Conservation (phyloP, 2,888 invertebrate species). For the Frankliniella fusca region DNA sequence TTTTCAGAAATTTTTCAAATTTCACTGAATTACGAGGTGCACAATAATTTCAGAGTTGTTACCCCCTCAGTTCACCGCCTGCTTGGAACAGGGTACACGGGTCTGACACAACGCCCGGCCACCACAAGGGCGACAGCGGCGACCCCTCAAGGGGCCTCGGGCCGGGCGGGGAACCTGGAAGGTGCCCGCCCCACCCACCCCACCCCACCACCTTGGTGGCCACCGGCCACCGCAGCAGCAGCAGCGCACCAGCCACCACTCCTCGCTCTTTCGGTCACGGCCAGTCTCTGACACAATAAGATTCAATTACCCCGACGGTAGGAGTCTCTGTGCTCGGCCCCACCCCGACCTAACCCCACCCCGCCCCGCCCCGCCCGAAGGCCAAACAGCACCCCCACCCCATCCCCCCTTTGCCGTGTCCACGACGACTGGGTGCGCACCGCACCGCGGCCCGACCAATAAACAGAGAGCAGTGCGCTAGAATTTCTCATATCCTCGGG, state of each 20-base stretch:
- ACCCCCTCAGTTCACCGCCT: too few species aligned
- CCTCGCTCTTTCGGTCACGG: conserved; percentile 24
- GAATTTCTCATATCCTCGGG: too few species aligned
- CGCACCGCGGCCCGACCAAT: too few species aligned
- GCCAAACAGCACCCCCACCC: not conserved
- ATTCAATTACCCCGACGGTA: not conserved
- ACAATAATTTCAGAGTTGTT: too few species aligned
- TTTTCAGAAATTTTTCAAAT: too few species aligned
- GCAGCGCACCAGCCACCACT: not conserved
- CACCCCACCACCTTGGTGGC: not conserved
- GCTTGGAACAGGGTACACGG: too few species aligned
- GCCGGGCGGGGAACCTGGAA: not conserved
- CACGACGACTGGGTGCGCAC: too few species aligned
- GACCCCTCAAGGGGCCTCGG: not conserved
- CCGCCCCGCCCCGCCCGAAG: not conserved
- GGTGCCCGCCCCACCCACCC: not conserved
- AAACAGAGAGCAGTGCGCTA: too few species aligned
- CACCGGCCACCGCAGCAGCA: not conserved
- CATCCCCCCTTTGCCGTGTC: too few species aligned
- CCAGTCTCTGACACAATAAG: conserved; percentile 22
- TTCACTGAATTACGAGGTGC: too few species aligned
- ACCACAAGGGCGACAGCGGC: not conserved
- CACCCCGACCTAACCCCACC: not conserved
- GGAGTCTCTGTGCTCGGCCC: not conserved
- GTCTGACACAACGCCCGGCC: too few species aligned